phyloP scores from a whole-genome alignment of 2,797 vertebrate species.

The Uromys caudimaculatus region DNA sequence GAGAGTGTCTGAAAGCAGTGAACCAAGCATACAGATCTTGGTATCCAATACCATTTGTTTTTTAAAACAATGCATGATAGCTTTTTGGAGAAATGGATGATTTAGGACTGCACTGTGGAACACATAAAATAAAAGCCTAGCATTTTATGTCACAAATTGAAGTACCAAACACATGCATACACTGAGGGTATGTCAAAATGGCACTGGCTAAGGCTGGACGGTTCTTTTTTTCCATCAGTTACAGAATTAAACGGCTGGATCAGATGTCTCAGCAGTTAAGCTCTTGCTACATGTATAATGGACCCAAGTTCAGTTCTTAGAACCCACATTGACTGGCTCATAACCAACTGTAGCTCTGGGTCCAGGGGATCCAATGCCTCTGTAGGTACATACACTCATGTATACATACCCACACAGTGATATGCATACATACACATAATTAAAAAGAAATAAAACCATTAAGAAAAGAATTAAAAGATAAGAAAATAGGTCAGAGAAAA shows the following conservation, averaged over 20 bases:
- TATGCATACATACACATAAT: neutral
- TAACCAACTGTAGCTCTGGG: neutral
- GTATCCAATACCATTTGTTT: slow-evolving; percentile 47
- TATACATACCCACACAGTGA: neutral
- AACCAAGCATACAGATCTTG: slow-evolving; percentile 33
- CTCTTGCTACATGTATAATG: neutral
- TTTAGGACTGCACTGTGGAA: neutral
- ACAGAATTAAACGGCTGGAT: neutral
- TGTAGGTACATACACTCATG: neutral
- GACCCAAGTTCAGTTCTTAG: neutral
- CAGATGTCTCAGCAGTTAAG: neutral
- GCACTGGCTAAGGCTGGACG: neutral
- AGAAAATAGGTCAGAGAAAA: neutral
- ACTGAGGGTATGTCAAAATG: neutral
- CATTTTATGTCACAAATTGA: neutral
- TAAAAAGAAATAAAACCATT: neutral
- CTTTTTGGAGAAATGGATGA: neutral
- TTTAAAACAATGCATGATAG: neutral
- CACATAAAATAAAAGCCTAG: neutral
- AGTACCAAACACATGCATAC: neutral
- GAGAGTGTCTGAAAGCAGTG: neutral
- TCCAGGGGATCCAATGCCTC: neutral
- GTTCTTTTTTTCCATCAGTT: neutral
- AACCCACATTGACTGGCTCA: neutral
- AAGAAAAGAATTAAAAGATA: neutral